These are phyloP conservation scores for Falco concolor DNA, from an alignment of 2,797 vertebrate genomes.

Conservation along the genomic window DNA sequence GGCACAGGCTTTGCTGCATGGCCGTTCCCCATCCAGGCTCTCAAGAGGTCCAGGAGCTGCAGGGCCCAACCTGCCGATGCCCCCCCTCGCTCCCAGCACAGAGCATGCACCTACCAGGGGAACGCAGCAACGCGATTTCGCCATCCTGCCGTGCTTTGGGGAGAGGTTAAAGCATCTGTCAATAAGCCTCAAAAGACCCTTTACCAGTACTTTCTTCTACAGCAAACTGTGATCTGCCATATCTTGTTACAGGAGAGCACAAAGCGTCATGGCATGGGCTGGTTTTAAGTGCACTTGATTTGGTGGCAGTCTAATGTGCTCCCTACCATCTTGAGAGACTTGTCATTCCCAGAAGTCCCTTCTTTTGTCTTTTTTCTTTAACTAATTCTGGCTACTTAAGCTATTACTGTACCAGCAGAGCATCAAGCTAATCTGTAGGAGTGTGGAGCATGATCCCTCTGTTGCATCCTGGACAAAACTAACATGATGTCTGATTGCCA, in stretches of 20 bases:
- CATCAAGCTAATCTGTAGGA: neutral
- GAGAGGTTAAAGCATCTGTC: neutral
- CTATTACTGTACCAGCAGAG: neutral
- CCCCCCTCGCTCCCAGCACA: rapidly evolving
- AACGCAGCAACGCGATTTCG: neutral
- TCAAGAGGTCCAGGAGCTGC: neutral
- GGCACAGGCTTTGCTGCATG: rapidly evolving
- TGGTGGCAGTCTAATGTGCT: neutral
- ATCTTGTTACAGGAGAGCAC: neutral
- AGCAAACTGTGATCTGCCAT: neutral
- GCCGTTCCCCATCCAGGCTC: neutral
- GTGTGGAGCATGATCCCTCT: neutral
- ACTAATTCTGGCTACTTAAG: neutral
- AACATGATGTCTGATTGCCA: neutral
- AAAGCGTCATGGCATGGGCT: neutral
- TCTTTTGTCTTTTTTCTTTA: neutral
- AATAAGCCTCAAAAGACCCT: neutral
- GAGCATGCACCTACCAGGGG: neutral
- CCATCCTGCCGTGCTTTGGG: neutral
- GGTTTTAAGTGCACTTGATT: neutral
- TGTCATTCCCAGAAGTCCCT: neutral
- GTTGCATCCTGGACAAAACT: neutral
- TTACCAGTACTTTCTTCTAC: neutral
- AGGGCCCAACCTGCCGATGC: rapidly evolving
- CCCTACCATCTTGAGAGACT: neutral